Evolutionary conservation across 1,140 invertebrate species (phyloP), one percentile per base, ranked within the genome.

Genomic region (Leptopilina boulardi): DNA sequence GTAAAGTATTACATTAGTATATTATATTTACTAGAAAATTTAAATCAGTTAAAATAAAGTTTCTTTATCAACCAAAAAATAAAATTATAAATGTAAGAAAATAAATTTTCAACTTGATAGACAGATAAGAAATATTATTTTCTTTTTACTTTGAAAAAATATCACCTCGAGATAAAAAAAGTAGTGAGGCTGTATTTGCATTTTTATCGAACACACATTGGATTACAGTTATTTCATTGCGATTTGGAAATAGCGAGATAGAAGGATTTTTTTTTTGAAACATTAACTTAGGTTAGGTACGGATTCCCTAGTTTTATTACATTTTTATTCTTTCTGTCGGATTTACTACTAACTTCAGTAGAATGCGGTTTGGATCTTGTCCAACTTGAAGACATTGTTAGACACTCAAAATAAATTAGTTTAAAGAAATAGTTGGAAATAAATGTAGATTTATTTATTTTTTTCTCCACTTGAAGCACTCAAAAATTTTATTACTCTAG

Each of bases 201-300:
- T 77, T 51, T 77, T 80, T 80, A 80, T 80, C 54, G 78, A 77
- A 80, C 66, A 41, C 21, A 74, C 47, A 71, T 79, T 74, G 73
- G 75, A 80, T 80, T 77, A 34, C 47, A 18, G 54, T 47, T 73
- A 66, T 66, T 66, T 5, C 59, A n/a, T 66, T 30, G 59, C 23
- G 10, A n/a, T 66, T 30, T 13, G 59, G 56, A 26, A 59, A 59
- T 21, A 30, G 59, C 1, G 23, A 30, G 59, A 66, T 66, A n/a
- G 21, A 66, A 66, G 59, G 59, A 30, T 30, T 15, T 66, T 66
- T 30, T 30, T 15, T n/a, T n/a, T n/a, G n/a, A n/a, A 38, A 4
- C 59, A 13, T 66, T 66, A 66, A 30, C 59, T 66, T 30, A 30
- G 59, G 59, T 30, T 66, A 66, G 59, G 21, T 30, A 30, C 13